Conservation (phyloP, 1,140 invertebrate genomes). For the Aphelinus atriplicis region DNA sequence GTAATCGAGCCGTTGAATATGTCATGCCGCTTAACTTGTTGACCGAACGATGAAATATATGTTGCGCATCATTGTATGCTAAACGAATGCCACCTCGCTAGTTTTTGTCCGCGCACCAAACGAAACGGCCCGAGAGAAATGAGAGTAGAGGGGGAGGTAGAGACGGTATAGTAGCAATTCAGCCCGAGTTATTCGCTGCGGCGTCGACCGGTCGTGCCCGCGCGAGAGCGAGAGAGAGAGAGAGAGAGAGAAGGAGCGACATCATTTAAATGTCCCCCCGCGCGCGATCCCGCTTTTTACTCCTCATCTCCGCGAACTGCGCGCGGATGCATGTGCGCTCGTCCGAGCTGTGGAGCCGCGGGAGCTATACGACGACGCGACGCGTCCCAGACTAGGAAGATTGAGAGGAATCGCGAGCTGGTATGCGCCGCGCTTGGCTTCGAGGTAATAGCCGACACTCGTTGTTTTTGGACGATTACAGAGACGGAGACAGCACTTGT, state of each 20-base stretch:
- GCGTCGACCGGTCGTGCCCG: constrained; percentile 44
- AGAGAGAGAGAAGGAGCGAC: constrained; percentile 47
- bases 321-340: constrained; percentile 18
- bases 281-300: constrained; percentile 56
- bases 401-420: constrained; percentile 41
- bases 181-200: constrained; percentile 58
- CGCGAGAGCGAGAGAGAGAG: too few relatives aligned
- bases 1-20: too few relatives aligned
- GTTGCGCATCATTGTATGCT: not conserved
- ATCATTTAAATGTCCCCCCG: constrained; percentile 66
- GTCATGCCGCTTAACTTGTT: too few relatives aligned
- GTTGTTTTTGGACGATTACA: too few relatives aligned
- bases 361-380: constrained; percentile 19
- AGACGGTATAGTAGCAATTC: not conserved
- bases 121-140: not conserved
- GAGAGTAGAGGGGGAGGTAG: not conserved
- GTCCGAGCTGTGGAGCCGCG: constrained; percentile 18
- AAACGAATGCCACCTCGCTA: not conserved
- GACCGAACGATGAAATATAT: not conserved
- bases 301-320: constrained; percentile 57
- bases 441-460: not conserved
- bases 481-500: too few relatives aligned
- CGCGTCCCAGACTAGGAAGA: constrained; percentile 45
- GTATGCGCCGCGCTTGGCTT: constrained; percentile 42
- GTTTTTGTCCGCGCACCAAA: not conserved